These are phyloP conservation scores for Neodiprion pinetum DNA, from an alignment of 1,140 invertebrate species.

Conservation along the genomic window DNA sequence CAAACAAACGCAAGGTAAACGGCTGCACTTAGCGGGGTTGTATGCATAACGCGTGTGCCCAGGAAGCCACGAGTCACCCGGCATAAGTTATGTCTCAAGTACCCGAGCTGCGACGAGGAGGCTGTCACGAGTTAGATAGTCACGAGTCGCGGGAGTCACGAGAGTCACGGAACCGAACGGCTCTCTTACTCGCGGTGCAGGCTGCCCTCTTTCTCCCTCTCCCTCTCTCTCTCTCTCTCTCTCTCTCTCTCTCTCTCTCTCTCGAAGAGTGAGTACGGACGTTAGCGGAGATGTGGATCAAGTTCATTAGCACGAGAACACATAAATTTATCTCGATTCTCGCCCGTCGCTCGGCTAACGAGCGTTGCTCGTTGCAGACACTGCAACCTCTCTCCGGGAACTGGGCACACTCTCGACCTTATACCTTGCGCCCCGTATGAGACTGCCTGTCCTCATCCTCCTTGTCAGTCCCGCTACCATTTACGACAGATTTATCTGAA, in stretches of 20 bases:
- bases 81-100: slow-evolving; percentile 7
- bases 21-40: background rate
- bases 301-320: slow-evolving; percentile 33
- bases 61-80: background rate
- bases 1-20: background rate
- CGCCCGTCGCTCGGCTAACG: slow-evolving; percentile 24
- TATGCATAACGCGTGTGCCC: background rate
- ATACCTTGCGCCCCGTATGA: background rate
- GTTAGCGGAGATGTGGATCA: slow-evolving; percentile 19
- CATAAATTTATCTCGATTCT: slow-evolving; percentile 26
- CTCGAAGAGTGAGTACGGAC: slow-evolving; percentile 15
- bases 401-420: too few species aligned
- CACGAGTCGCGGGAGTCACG: background rate
- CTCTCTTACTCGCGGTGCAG: background rate
- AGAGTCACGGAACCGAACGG: slow-evolving; percentile 6
- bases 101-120: background rate
- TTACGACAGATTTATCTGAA: too few species aligned
- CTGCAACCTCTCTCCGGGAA: too few species aligned
- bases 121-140: background rate
- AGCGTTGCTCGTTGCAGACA: background rate
- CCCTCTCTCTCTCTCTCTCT: slow-evolving; percentile 7
- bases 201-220: background rate
- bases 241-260: slow-evolving; percentile 5
- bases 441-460: background rate
- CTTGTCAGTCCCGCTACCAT: background rate